Conservation (phyloP, 2,797 vertebrate genomes). For the Acanthiza pusilla region DNA sequence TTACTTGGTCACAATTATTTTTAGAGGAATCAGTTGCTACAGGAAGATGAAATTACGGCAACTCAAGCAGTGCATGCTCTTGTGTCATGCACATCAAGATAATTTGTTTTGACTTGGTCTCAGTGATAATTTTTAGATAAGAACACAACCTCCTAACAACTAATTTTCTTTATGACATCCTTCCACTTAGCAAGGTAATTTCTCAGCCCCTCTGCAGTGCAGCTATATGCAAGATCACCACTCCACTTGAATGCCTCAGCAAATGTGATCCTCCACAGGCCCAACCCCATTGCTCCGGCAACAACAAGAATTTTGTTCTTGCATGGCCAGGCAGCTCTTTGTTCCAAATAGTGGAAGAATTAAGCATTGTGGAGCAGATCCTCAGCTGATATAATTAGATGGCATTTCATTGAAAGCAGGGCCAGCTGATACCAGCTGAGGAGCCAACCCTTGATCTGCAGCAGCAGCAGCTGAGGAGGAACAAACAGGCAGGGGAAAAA, state of each 20-base stretch:
- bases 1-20: neutral
- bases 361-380: conserved; percentile 20
- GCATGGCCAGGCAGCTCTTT: conserved; percentile 7
- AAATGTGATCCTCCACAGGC: neutral
- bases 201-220: neutral
- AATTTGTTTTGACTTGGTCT: conserved; percentile 19
- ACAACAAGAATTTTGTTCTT: conserved; percentile 31
- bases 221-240: neutral
- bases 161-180: neutral
- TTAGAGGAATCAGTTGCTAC: neutral
- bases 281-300: neutral
- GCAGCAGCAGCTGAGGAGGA: neutral
- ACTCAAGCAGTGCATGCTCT: neutral
- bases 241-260: neutral
- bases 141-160: neutral
- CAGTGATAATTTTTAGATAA: conserved; percentile 10
- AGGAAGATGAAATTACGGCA: neutral
- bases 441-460: neutral
- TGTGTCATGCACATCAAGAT: neutral
- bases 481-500: neutral
- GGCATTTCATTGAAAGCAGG: conserved; percentile 9
- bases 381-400: conserved; percentile 47
- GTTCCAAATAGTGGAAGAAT: conserved; percentile 34
- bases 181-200: neutral
- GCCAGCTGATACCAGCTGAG: conserved; percentile 35